phyloP scores from a whole-genome alignment of 2,888 invertebrate genomes.

The Idaea dimidiata region DNA sequence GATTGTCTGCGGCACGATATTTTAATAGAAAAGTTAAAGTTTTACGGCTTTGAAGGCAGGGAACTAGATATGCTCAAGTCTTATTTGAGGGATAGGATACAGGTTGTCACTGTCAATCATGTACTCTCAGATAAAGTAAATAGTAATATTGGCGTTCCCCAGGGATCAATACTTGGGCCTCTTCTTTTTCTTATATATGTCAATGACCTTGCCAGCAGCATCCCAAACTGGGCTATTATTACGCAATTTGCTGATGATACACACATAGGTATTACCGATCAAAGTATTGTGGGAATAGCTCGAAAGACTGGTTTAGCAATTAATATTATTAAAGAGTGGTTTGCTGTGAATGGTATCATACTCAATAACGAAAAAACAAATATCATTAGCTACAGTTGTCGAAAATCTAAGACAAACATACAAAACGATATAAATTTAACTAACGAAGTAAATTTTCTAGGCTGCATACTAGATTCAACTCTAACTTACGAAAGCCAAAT shows the following conservation, averaged over 20 bases:
- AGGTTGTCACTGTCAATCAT: background rate
- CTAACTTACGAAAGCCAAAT: slow-evolving; percentile 2
- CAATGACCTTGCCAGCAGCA: background rate
- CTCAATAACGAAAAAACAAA: slow-evolving; percentile 1
- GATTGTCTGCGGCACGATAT: slow-evolving; percentile 11
- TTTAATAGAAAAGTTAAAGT: slow-evolving; percentile 4
- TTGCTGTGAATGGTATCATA: background rate
- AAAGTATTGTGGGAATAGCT: background rate
- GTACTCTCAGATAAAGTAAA: background rate
- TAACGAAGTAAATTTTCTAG: background rate
- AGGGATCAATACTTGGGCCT: background rate
- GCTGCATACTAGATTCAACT: background rate
- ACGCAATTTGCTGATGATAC: background rate
- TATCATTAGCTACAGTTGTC: background rate
- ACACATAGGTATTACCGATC: background rate
- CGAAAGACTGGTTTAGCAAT: background rate
- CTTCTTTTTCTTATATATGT: background rate
- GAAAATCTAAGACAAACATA: background rate
- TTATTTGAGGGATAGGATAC: background rate
- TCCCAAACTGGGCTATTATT: background rate
- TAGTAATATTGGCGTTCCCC: background rate
- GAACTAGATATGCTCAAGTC: slow-evolving; percentile 2
- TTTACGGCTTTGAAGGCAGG: slow-evolving; percentile 7
- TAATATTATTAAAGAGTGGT: background rate
- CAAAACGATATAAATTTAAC: background rate